Conservation (phyloP, 2,888 invertebrate genomes). For the Trilocha varians region DNA sequence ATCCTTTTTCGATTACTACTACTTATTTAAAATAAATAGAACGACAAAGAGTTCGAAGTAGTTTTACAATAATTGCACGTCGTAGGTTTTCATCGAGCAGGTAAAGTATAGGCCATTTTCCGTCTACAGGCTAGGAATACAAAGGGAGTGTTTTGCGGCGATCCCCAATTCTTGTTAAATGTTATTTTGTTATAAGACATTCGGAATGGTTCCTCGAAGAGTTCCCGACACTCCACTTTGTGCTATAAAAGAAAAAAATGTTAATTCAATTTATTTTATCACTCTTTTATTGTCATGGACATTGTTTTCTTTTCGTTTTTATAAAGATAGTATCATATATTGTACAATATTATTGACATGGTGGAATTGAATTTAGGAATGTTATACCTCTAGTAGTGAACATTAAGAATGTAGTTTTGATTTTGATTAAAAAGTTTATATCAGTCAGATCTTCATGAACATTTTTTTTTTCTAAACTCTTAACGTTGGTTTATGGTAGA, state of each 20-base stretch:
- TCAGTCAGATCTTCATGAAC: too few relatives aligned
- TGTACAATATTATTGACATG: too few relatives aligned
- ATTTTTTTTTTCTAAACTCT: too few relatives aligned
- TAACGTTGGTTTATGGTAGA: too few relatives aligned
- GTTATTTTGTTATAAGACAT: background rate
- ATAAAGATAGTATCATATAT: background rate
- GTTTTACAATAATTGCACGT: background rate
- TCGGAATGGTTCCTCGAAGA: background rate
- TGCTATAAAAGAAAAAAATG: background rate
- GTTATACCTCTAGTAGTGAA: too few relatives aligned
- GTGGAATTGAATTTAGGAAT: too few relatives aligned
- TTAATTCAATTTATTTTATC: too few relatives aligned
- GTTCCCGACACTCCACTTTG: background rate
- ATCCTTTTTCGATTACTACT: too few relatives aligned
- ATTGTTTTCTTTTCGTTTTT: background rate
- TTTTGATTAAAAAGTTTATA: too few relatives aligned
- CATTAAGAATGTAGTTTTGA: too few relatives aligned
- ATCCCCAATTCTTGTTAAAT: background rate
- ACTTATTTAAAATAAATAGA: too few relatives aligned
- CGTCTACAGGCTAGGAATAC: background rate
- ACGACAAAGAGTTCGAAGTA: too few relatives aligned
- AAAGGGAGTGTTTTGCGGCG: background rate
- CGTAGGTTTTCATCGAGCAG: slow-evolving; percentile 1
- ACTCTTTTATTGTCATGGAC: background rate
- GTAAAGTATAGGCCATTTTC: slow-evolving; percentile 4